Evolutionary conservation across 1,140 invertebrate genomes (phyloP).

Genomic region (Acromyrmex echinatior): DNA sequence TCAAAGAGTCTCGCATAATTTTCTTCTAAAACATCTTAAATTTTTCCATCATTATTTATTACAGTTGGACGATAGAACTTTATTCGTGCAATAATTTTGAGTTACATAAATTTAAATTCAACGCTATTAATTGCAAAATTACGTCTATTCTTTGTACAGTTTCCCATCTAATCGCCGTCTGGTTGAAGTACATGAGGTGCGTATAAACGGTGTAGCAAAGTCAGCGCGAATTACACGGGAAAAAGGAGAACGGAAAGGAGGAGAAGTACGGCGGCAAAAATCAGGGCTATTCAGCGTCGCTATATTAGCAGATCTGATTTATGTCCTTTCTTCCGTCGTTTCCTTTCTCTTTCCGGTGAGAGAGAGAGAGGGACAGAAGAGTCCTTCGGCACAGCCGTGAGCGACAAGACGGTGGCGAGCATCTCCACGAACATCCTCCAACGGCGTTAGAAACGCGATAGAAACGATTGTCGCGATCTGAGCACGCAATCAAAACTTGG

Average conservation of each 20-base stretch:
- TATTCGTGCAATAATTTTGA: background rate
- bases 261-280: constrained; percentile 50
- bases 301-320: constrained; percentile 75
- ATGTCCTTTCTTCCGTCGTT: constrained; percentile 68
- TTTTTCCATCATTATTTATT: background rate
- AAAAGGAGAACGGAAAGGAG: background rate
- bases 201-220: constrained; percentile 50
- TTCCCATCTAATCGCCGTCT: constrained; percentile 4
- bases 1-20: background rate
- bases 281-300: constrained; percentile 67
- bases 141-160: background rate
- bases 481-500: constrained; percentile 78
- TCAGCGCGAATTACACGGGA: constrained; percentile 23
- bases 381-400: constrained; percentile 18
- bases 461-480: constrained; percentile 74
- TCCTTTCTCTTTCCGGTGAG: constrained; percentile 62
- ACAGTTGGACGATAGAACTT: background rate
- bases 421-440: constrained; percentile 64
- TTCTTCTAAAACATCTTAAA: background rate
- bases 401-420: constrained; percentile 46
- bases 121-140: background rate
- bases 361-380: background rate
- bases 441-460: constrained; percentile 70
- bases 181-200: constrained; percentile 19
- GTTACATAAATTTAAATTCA: background rate